Percentiles rank a stretch among this genome's conserved stretches.
phyloP scores from a whole-genome alignment of 2,888 invertebrate genomes.

The Eupithecia centaureata region DNA sequence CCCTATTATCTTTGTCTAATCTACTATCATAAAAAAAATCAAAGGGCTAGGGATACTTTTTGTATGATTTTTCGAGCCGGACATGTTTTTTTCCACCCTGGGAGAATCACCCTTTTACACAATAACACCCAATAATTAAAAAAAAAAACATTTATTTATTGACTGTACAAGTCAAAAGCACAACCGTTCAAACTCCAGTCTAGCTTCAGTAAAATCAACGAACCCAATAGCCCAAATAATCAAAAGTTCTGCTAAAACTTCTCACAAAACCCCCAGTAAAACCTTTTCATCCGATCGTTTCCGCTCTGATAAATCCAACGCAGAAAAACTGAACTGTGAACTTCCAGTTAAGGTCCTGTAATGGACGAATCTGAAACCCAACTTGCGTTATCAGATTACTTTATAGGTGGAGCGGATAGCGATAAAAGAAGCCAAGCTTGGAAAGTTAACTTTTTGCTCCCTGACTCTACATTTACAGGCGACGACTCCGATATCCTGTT shows the following conservation, averaged over 20 bases:
- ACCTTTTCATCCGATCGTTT: slow-evolving; percentile 30
- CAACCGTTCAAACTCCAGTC: background rate
- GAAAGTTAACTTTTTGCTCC: slow-evolving; percentile 18
- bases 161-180: background rate
- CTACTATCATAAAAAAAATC: too few relatives aligned
- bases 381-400: slow-evolving; percentile 40
- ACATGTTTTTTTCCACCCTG: too few relatives aligned
- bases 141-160: too few relatives aligned
- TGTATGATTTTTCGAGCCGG: too few relatives aligned
- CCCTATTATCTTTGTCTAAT: too few relatives aligned
- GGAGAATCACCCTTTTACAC: too few relatives aligned
- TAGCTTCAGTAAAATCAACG: background rate
- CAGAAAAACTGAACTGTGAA: slow-evolving; percentile 35
- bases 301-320: slow-evolving; percentile 33
- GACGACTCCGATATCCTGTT: background rate
- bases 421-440: slow-evolving; percentile 32
- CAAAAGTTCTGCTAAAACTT: slow-evolving; percentile 1
- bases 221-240: slow-evolving; percentile 7
- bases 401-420: slow-evolving; percentile 29
- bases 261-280: slow-evolving; percentile 15
- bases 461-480: background rate
- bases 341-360: slow-evolving; percentile 32
- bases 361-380: slow-evolving; percentile 30
- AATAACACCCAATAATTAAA: too few relatives aligned
- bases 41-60: too few relatives aligned